Evolutionary conservation across 1,140 invertebrate genomes (phyloP), one percentile per base, ranked within the genome.

Genomic region (Potamilus streckersoni): DNA sequence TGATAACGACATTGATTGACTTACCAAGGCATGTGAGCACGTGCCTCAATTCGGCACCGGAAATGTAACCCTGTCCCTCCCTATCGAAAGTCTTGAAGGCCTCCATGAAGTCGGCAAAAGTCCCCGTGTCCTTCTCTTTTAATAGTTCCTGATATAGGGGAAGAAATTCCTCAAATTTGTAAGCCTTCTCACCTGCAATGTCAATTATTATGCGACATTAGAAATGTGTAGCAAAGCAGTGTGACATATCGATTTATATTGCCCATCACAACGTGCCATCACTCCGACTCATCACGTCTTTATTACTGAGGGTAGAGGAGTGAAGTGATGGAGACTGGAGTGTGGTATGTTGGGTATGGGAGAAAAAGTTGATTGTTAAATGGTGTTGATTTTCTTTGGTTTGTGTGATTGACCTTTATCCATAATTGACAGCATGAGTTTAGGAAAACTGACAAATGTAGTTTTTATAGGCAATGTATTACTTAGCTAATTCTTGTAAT

Each of bases 51-150:
- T 99, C 98, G 92, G 96, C 98, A 84, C 93, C 93, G 88, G 99
- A 93, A 95, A 99, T 99, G 86, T 93, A 94, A 83, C 98, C 98
- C 85, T 99, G 96, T 90, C 99, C 98, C 89, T 94, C 93, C 92
- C 99, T 98, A 93, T 99, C 98, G 93, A 99, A 99, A 86, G 99
- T 93, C 91, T 99, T 99, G 91, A 99, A 93, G 92, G 97, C 98
- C 92, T 99, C 98, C 88, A 98, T 93, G 93, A 99, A 99, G 92
- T 99, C 98, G 89, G 99, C 98, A 90, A 96, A 98, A 87, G 95
- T 95, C 80, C 98, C 98, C 86, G 95, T 94, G 88, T 99, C 98
- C 92, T 99, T 99, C 91, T 98, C 96, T 91, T 98, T 97, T 91
- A 96, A 96, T 82, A 95, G 93, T 91, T 97, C 96, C 90, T 95